Evolutionary conservation across 2,888 invertebrate genomes (phyloP).

Genomic region (Crematogaster levior): DNA sequence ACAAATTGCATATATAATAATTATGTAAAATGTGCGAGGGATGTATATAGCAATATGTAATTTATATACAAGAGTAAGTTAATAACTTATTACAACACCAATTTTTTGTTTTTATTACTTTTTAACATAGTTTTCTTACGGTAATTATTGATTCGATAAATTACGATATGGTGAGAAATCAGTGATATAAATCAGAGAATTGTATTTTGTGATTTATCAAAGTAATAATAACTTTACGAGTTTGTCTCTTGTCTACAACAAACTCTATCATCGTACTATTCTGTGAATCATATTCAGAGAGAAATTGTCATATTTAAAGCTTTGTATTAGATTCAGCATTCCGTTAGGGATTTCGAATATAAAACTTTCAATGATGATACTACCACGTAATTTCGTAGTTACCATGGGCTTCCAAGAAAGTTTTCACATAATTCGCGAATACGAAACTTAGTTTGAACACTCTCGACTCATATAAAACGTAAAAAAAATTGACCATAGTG

Average conservation of each 20-base stretch:
- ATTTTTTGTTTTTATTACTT: neutral
- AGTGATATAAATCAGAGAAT: neutral
- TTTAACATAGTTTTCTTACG: neutral
- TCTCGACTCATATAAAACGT: constrained; percentile 5
- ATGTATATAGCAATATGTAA: neutral
- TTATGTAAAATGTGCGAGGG: neutral
- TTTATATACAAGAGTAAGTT: neutral
- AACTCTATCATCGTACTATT: constrained; percentile 17
- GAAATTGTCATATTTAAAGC: constrained; percentile 51
- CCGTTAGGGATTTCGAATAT: neutral
- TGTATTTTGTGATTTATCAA: constrained; percentile 9
- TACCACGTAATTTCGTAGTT: constrained; percentile 15
- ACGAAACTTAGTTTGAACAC: constrained; percentile 27
- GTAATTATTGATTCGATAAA: constrained; percentile 5
- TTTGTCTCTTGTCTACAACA: constrained; percentile 32
- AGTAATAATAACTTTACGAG: constrained; percentile 31
- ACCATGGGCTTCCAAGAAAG: constrained; percentile 1
- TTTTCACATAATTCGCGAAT: constrained; percentile 31
- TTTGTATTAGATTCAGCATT: neutral
- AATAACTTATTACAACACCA: neutral
- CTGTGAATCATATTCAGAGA: constrained; percentile 57
- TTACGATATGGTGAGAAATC: neutral
- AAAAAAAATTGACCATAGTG: constrained; percentile 27
- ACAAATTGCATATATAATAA: neutral
- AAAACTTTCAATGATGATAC: constrained; percentile 29